Evolutionary conservation across 2,888 invertebrate genomes (phyloP), one percentile per base, ranked within the genome.

Genomic region (Ernsta delagoae): DNA sequence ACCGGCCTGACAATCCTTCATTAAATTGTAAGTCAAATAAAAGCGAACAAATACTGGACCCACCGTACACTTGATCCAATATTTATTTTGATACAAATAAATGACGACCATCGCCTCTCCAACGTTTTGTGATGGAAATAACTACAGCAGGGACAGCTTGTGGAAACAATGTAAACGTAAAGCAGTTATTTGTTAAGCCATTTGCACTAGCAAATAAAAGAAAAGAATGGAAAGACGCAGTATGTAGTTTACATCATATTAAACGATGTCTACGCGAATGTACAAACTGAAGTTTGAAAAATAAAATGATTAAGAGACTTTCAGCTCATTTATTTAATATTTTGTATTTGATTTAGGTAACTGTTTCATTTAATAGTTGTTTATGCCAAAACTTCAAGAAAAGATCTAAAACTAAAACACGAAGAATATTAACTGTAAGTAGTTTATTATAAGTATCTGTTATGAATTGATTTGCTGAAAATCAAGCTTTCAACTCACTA

Each of bases 41-140:
- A 80, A 77, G 77, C 81, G 83, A 77, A 82, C 85, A 86, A 87
- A 90, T 75, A 87, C 89, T 89, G 93, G 93, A 92, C 93, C 75
- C 82, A 77, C 77, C 78, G 77, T 79, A 83, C 93, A 93, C 93
- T 92, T 93, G 93, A 78, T 80, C 78, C 84, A 93, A 93, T 93
- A 92, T 93, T 93, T 88, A 86, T 85, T 90, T 88, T 89, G 84
- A 89, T 87, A 89, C 88, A 89, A 87, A 86, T 86, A 87, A 85
- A 78, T 84, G 89, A 86, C 92, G 90, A 82, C 92, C 92, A 90
- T 86, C 82, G 88, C 83, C 83, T 85, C 81, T 79, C 82, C 77
- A 75, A 59, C 64, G 83, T 85, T 87, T 93, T 92, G 91, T 92
- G 79, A 92, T 93, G 92, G 75, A 92, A 93, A 93, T 92, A 84